These are phyloP conservation scores for Cecropterus lyciades DNA, from an alignment of 1,140 invertebrate species.

Conservation along the genomic window DNA sequence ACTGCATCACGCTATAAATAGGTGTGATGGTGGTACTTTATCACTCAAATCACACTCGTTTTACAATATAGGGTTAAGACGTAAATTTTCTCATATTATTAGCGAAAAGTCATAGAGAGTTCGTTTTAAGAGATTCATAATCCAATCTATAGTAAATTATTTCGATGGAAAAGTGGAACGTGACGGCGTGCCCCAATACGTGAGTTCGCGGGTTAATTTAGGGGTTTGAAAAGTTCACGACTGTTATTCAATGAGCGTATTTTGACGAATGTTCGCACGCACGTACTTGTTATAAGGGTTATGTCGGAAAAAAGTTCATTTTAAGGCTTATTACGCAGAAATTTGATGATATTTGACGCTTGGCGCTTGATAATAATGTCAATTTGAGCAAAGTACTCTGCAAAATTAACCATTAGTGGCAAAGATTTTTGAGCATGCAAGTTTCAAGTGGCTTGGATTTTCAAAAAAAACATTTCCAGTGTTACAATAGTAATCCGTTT, in stretches of 20 bases:
- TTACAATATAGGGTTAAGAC: no score
- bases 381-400: no score
- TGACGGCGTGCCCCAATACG: neutral
- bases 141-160: slow-evolving; percentile 41
- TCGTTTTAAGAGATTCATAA: slow-evolving; percentile 29
- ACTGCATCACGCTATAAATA: no score
- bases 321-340: slow-evolving; percentile 18
- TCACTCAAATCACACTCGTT: no score
- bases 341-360: slow-evolving; percentile 2
- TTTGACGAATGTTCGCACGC: slow-evolving; percentile 21
- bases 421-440: no score
- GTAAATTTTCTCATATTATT: neutral
- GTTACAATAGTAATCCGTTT: no score
- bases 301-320: slow-evolving; percentile 21
- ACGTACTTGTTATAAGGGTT: slow-evolving; percentile 18
- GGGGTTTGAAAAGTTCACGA: slow-evolving; percentile 27
- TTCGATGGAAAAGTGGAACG: slow-evolving; percentile 16
- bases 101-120: neutral
- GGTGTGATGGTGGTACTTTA: no score
- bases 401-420: no score
- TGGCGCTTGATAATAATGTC: no score
- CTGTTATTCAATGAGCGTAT: slow-evolving; percentile 29
- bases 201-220: slow-evolving; percentile 11
- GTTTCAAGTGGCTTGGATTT: no score
- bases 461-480: no score